Evolutionary conservation across 2,888 invertebrate genomes (phyloP), one percentile per base, ranked within the genome.

Genomic region (Abrostola triplasia): DNA sequence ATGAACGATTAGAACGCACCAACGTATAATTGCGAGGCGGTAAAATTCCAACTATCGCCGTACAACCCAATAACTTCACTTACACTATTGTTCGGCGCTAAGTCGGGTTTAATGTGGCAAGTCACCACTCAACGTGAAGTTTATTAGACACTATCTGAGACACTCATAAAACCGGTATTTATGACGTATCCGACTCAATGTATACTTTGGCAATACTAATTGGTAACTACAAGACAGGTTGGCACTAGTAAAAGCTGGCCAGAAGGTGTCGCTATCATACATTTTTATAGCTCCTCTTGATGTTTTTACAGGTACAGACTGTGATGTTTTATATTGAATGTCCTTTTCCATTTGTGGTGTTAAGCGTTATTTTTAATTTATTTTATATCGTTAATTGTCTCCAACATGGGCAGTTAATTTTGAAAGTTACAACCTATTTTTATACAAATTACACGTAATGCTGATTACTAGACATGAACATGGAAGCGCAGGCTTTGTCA

Each of bases 71-170:
- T 70, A 57, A 64, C 51, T 64, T 49, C 66, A 64, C 58, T 67
- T 64, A 62, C 64, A 66, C 53, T 51, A 76, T 69, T 70, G 74
- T 76, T 65, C 67, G 54, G 67, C 24, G 60, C 65, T 63, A 76
- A 77, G 77, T 73, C 67, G 58, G 73, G 72, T 80, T 82, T 81
- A 83, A 84, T 77, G 85, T 81, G 86, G 80, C 81, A 87, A 88
- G 83, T 85, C 81, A 79, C 77, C 84, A 84, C 84, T 88, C 88
- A 87, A 86, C 82, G 78, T 75, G 56, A 76, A 81, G 79, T 89
- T 90, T 90, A 90, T 90, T 88, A 83, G 85, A 83, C 76, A 84
- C 84, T 83, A 87, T 84, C 84, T 81, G 82, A 79, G 79, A 80
- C 76, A 78, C 81, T 86, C 88, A 84, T 91, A 85, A 91, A 90